Percentiles rank a stretch among this genome's conserved stretches.
These are phyloP conservation scores for Picathartes gymnocephalus DNA, from an alignment of 2,113 vertebrate species.

Conservation along the genomic window DNA sequence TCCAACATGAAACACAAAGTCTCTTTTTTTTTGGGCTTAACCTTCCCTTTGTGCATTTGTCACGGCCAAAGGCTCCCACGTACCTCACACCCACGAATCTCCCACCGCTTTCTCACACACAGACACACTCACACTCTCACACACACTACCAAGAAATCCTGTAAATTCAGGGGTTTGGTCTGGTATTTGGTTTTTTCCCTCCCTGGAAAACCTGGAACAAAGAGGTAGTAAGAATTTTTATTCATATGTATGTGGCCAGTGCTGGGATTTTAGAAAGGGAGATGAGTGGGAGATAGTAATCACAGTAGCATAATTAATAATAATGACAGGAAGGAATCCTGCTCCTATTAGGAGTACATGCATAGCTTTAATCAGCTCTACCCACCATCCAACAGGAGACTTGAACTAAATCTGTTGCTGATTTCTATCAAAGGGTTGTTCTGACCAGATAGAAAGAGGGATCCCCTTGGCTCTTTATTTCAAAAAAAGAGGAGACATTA, in stretches of 20 bases:
- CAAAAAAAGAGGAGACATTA: neutral
- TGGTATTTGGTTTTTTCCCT: neutral
- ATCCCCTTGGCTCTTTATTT: neutral
- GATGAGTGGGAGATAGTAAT: conserved; percentile 25
- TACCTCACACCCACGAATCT: neutral
- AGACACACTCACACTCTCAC: neutral
- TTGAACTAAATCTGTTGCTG: neutral
- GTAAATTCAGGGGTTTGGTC: neutral
- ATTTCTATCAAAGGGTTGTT: neutral
- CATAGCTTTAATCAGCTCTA: conserved; percentile 36
- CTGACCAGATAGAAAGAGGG: neutral
- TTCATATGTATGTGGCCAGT: neutral
- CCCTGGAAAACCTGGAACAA: neutral
- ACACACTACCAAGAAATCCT: neutral
- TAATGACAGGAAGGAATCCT: conserved; percentile 32
- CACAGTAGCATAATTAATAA: conserved; percentile 51
- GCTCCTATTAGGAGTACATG: conserved; percentile 29
- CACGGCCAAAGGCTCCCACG: neutral
- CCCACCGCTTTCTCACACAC: neutral
- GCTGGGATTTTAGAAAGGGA: neutral
- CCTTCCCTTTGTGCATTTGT: neutral
- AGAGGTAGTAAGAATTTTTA: neutral
- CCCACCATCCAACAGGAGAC: neutral
- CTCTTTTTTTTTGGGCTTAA: neutral
- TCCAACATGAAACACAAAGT: neutral